Evolutionary conservation across 2,797 vertebrate genomes (phyloP).

Genomic region (Chelon auratus): DNA sequence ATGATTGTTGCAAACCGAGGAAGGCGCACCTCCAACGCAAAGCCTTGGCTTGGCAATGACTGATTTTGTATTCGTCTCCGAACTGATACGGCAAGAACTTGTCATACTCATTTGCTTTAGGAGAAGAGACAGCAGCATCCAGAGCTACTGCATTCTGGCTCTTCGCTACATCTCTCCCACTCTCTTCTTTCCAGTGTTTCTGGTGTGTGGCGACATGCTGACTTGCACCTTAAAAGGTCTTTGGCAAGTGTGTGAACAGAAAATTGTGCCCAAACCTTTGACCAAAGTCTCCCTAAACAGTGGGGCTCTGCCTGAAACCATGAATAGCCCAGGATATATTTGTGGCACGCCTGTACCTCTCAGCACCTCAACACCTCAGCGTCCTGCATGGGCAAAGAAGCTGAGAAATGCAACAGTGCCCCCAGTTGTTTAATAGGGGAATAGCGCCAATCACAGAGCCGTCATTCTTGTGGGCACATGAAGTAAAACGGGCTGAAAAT

Average conservation of each 20-base stretch:
- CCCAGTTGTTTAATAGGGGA: slow-evolving; percentile 59
- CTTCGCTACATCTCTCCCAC: slow-evolving; percentile 11
- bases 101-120: slow-evolving; percentile 62
- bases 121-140: slow-evolving; percentile 49
- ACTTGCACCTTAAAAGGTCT: slow-evolving; percentile 65
- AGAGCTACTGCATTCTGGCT: slow-evolving; percentile 33
- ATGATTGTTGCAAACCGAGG: slow-evolving; percentile 27
- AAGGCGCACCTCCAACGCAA: slow-evolving; percentile 34
- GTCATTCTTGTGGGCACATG: slow-evolving; percentile 46
- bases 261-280: slow-evolving; percentile 68
- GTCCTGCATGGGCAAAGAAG: slow-evolving; percentile 14
- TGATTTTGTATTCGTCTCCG: slow-evolving; percentile 58
- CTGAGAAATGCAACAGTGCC: slow-evolving; percentile 78
- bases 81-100: slow-evolving; percentile 57
- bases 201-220: slow-evolving; percentile 48
- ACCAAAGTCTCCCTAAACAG: slow-evolving; percentile 73
- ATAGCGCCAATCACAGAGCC: slow-evolving; percentile 33
- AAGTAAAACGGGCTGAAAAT: slow-evolving; percentile 59
- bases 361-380: slow-evolving; percentile 38
- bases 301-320: slow-evolving; percentile 63
- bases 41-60: slow-evolving; percentile 32
- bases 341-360: slow-evolving; percentile 43
- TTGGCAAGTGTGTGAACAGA: slow-evolving; percentile 64
- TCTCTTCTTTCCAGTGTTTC: slow-evolving; percentile 26
- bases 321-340: slow-evolving; percentile 55